Evolutionary conservation across 1,140 invertebrate species (phyloP).

Genomic region (Aphelinus certus): DNA sequence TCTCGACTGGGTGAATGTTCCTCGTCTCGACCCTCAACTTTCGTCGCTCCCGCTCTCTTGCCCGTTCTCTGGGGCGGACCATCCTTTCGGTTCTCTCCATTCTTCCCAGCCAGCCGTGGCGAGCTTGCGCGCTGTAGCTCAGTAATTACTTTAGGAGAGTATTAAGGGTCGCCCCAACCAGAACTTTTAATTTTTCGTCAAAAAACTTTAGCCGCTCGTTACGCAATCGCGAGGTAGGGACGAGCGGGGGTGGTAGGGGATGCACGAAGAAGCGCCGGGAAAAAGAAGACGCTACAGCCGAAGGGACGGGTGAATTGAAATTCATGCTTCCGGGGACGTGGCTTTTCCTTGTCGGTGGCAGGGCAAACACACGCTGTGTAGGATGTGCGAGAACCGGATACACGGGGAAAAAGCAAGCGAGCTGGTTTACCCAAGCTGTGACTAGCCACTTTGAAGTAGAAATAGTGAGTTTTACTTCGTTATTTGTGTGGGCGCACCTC

Average conservation of each 20-base stretch:
- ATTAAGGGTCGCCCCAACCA: slow-evolving; percentile 40
- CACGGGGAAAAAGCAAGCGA: slow-evolving; percentile 26
- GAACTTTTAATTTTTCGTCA: slow-evolving; percentile 64
- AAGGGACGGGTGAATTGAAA: slow-evolving; percentile 55
- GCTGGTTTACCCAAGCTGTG: slow-evolving; percentile 43
- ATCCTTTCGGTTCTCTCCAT: slow-evolving; percentile 14
- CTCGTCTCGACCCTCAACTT: too few species aligned
- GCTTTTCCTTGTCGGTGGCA: slow-evolving; percentile 56
- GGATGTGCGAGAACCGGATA: slow-evolving; percentile 47
- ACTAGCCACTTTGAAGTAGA: slow-evolving; percentile 14
- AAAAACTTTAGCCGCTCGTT: slow-evolving; percentile 63
- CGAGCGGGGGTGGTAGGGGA: slow-evolving; percentile 43
- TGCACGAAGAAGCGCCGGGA: slow-evolving; percentile 9
- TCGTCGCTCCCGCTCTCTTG: too few species aligned
- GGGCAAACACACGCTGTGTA: slow-evolving; percentile 51
- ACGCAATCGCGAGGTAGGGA: slow-evolving; percentile 43
- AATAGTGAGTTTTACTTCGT: neutral
- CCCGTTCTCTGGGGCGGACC: too few species aligned
- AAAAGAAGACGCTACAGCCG: neutral
- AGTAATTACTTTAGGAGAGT: slow-evolving; percentile 53
- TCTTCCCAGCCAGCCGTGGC: slow-evolving; percentile 5
- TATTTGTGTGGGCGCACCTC: too few species aligned
- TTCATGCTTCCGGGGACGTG: slow-evolving; percentile 56
- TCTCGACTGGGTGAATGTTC: neutral
- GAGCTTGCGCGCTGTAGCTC: slow-evolving; percentile 27